Evolutionary conservation across 30 jellyfish, hydroid and myxozoan genomes (phyloP).

Genomic region (Morbakka virulenta): DNA sequence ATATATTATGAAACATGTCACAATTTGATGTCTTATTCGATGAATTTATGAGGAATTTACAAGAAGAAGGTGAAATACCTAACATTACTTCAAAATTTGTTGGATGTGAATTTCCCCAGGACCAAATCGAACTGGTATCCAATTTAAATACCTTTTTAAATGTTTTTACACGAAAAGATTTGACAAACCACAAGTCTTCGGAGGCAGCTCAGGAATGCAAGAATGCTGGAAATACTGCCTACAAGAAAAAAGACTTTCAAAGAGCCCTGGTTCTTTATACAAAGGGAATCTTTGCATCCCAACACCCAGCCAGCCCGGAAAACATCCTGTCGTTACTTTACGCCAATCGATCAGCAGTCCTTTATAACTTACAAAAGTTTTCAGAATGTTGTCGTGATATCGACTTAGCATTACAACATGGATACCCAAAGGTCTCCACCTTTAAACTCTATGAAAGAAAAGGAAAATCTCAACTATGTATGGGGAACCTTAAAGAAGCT

Average conservation of each 20-base stretch:
- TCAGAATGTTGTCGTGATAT: conserved; percentile 48
- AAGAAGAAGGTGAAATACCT: not conserved
- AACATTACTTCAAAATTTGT: not conserved
- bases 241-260: conserved; percentile 29
- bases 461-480: conserved; percentile 42
- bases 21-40: too few species aligned
- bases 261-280: conserved; percentile 44
- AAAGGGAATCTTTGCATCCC: conserved; percentile 33
- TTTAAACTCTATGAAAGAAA: conserved; percentile 61
- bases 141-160: not conserved
- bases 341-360: conserved; percentile 90
- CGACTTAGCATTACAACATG: conserved; percentile 38
- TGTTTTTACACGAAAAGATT: not conserved
- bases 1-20: too few species aligned
- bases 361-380: conserved; percentile 40
- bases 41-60: not conserved
- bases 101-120: not conserved
- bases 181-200: conserved; percentile 7
- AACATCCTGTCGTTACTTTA: conserved; percentile 55
- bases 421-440: conserved; percentile 53
- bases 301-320: not conserved
- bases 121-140: not conserved
- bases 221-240: conserved; percentile 28
- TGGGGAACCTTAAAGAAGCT: conserved; percentile 10
- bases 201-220: conserved; percentile 17